Percentiles rank a stretch among this genome's conserved stretches.
Conservation (phyloP, 2,113 vertebrate species). For the Cyprinodon variegatus region DNA sequence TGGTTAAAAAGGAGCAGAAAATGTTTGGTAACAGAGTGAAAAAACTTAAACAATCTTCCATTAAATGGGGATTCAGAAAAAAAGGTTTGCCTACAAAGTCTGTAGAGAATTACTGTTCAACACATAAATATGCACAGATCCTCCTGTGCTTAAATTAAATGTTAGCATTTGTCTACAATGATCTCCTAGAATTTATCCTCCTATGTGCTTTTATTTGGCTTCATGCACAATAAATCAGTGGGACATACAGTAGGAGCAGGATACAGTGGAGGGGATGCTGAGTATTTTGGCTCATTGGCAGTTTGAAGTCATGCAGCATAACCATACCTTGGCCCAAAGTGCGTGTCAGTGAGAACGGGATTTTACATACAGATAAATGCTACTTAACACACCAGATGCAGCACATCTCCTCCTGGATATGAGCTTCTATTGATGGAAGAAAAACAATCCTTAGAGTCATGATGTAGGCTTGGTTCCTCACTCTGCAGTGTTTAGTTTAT, state of each 20-base stretch:
- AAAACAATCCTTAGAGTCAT: not conserved
- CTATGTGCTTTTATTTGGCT: conserved; percentile 44
- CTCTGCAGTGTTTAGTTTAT: conserved; percentile 14
- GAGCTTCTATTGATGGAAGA: conserved; percentile 15
- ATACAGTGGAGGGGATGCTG: conserved; percentile 4
- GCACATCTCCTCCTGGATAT: conserved; percentile 4
- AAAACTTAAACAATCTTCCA: not conserved
- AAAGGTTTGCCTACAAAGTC: not conserved
- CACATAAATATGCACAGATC: conserved; percentile 14
- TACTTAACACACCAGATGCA: conserved; percentile 24
- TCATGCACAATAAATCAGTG: conserved; percentile 21
- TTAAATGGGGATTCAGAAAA: not conserved
- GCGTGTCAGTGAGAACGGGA: conserved; percentile 57
- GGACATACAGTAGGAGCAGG: conserved; percentile 9
- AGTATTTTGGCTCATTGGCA: conserved; percentile 22
- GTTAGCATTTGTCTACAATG: conserved; percentile 15
- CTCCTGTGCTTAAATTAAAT: conserved; percentile 6
- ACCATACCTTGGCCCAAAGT: conserved; percentile 63
- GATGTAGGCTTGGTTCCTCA: conserved; percentile 26
- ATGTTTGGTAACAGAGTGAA: not conserved
- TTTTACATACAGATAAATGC: conserved; percentile 43
- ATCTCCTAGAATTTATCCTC: conserved; percentile 1
- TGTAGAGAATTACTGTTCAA: conserved; percentile 2
- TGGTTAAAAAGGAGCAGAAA: not conserved
- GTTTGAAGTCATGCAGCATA: conserved; percentile 50